Percentiles rank a stretch among this genome's conserved stretches.
Evolutionary conservation across 2,888 invertebrate species (phyloP).

Genomic region (Hydrotaea diabolus): DNA sequence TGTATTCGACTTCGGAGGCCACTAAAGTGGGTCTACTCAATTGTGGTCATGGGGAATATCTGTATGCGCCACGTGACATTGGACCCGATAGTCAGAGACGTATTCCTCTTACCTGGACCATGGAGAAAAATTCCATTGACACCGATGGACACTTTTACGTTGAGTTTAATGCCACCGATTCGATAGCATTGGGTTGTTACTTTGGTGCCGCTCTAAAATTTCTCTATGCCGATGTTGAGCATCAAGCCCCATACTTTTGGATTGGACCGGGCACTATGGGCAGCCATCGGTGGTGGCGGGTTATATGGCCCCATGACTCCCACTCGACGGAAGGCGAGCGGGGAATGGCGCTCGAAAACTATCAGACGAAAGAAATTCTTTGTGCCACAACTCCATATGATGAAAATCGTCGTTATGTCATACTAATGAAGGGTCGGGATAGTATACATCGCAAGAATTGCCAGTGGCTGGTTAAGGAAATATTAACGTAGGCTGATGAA

Average conservation of each 20-base stretch:
- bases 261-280: conserved; percentile 50
- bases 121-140: conserved; percentile 65
- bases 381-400: conserved; percentile 56
- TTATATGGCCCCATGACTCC: conserved; percentile 43
- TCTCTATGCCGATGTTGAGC: conserved; percentile 58
- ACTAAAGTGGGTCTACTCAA: conserved; percentile 54
- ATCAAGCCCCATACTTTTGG: conserved; percentile 57
- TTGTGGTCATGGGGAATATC: conserved; percentile 59
- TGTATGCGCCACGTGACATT: conserved; percentile 68
- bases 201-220: conserved; percentile 44
- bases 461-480: conserved; percentile 35
- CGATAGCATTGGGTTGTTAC: conserved; percentile 54
- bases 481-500: no score
- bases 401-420: conserved; percentile 59
- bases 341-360: conserved; percentile 40
- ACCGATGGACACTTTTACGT: conserved; percentile 57
- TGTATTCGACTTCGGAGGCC: conserved; percentile 35
- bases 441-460: conserved; percentile 26
- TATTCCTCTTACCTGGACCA: conserved; percentile 63
- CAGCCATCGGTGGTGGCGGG: conserved; percentile 59
- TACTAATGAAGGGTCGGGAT: conserved; percentile 13
- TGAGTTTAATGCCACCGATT: conserved; percentile 28
- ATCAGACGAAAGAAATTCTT: conserved; percentile 24
- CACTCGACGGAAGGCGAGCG: not conserved
- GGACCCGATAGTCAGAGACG: conserved; percentile 61